Base-by-base conservation (phyloP, 2,888 invertebrate genomes). In the Caenorhabditis uteleia region DNA sequence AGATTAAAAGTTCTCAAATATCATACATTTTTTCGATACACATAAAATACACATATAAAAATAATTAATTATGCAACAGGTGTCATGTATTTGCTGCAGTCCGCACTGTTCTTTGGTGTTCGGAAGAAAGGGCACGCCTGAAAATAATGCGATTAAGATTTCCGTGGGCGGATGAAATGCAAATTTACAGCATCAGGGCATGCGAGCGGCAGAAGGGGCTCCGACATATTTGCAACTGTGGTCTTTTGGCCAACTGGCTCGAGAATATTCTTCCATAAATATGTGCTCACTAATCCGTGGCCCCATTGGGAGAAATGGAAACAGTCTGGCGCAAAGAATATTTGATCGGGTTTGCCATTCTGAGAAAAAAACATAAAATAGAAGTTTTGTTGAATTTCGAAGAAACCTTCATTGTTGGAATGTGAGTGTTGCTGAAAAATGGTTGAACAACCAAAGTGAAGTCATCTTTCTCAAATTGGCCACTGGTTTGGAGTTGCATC, bases 231-330 rank as follows among this genome's bases (percentile, higher is more conserved):
- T 14, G 58, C 67, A n/a, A 53, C 48, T 7, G 69, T 73, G 10
- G 59, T 69, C 40, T 77, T 77, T 10, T 33, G 31, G 20, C 72
- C 72, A 10, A 75, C 74, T 12, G 77, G 74, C 36, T 77, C 68
- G 3, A 78, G 45, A 25, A 78, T 75, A 54, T 78, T 78, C 23
- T 77, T 77, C 78, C 78, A 78, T 38, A 77, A 43, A 51, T 65
- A 64, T 7, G 68, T 66, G 34, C 74, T 57, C 31, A 73, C 72
- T 20, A 75, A 50, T 25, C 70, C 74, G 56, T 78, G 78, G 14
- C 77, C 76, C 44, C 57, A 70, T 55, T 73, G 74, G 1, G 77
- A 70, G 44, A 78, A 79, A 54, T 79, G 79, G 75, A 77, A 79
- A 48, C 79, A 79, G 56, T 79, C 78, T 6, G 77, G 75, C 2